Conservation (phyloP, 2,888 invertebrate species). For the Sarcophaga subvicina region DNA sequence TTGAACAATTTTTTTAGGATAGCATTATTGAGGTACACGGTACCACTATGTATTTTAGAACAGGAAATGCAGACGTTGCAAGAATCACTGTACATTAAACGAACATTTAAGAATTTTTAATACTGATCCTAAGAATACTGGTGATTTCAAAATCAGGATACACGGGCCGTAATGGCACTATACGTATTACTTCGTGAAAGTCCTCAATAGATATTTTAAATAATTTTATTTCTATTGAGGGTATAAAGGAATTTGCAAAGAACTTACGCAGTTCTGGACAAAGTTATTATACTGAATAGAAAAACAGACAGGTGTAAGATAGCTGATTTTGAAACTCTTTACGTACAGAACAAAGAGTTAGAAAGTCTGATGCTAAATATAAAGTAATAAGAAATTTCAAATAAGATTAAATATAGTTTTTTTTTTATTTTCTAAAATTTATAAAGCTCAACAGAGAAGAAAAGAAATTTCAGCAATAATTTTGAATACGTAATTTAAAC, state of each 20-base stretch:
- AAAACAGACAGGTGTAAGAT: too few species aligned
- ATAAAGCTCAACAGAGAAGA: background rate
- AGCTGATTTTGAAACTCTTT: too few species aligned
- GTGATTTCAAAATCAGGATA: background rate
- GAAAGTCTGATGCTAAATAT: background rate
- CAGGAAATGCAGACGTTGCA: background rate
- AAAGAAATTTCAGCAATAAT: background rate
- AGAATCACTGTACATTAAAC: background rate
- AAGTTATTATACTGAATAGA: background rate
- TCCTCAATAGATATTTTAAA: too few species aligned
- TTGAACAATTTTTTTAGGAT: background rate
- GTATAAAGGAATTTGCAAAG: too few species aligned
- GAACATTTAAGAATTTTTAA: slow-evolving; percentile 23
- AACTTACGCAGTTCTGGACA: background rate
- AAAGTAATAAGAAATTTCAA: background rate
- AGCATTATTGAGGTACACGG: too few species aligned
- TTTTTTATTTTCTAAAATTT: background rate
- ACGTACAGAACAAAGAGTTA: background rate
- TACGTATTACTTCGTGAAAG: background rate
- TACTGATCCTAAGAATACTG: slow-evolving; percentile 3
- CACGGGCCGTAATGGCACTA: background rate
- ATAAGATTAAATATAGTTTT: background rate
- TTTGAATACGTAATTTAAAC: background rate
- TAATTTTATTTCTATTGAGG: too few species aligned
- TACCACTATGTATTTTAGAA: background rate